Evolutionary conservation across 2,888 invertebrate genomes (phyloP), one percentile per base, ranked within the genome.

Genomic region (Limnephilus rhombicus): DNA sequence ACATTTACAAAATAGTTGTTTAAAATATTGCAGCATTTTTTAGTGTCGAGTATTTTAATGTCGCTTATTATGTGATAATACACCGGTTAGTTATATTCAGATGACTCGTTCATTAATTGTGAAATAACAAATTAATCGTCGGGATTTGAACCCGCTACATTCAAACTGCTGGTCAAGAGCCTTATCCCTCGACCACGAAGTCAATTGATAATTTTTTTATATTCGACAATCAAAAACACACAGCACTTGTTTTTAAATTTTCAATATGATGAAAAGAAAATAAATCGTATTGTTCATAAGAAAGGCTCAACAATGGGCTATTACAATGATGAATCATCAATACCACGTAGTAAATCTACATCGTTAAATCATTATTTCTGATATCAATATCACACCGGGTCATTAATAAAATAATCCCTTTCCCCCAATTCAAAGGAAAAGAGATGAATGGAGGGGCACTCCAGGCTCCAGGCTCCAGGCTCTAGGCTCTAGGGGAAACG

Each of bases 391-490:
- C 68, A 68, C 11, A n/a, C 7, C 24, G 24, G 9, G n/a, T 68
- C 68, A 68, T 68, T 68, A 68, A 68, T n/a, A 68, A 68, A 68
- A 24, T 24, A 68, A 24, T n/a, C 68, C 68, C 24, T 86, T 86
- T 86, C 49, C 45, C 29, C 45, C 45, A 68, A 83, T 83, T 83
- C 29, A n/a, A 86, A 12, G 41, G 29, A 86, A 49, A 86, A 49
- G 45, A 86, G n/a, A 86, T 86, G 49, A 86, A 86, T 86, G 86
- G 45, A 45, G 86, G 37, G 41, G 37, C n/a, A 86, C 41, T 86
- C n/a, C n/a, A n/a, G n/a, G n/a, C n/a, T n/a, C n/a, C n/a, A n/a
- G n/a, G n/a, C n/a, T n/a, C n/a, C n/a, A n/a, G n/a, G n/a, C n/a
- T n/a, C n/a, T n/a, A n/a, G n/a, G n/a, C n/a, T n/a, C 49, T 13